phyloP scores from a whole-genome alignment of 2,113 vertebrate species.

The Vanacampus margaritifer region DNA sequence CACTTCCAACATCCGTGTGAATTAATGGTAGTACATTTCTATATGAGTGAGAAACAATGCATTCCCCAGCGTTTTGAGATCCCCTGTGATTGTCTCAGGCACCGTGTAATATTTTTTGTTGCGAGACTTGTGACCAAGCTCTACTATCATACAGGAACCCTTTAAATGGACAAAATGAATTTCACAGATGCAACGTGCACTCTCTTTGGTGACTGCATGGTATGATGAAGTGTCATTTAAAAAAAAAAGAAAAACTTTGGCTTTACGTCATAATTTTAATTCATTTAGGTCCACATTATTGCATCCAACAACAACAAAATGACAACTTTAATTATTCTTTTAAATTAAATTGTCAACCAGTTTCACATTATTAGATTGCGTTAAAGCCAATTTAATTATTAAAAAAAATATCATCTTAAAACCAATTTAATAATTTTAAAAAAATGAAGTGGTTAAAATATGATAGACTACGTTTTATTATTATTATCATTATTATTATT shows the following conservation, averaged over 20 bases:
- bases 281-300: not conserved
- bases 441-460: too few species aligned
- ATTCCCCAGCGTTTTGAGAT: slow-evolving; percentile 68
- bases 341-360: not conserved
- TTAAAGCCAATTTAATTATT: not conserved
- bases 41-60: slow-evolving; percentile 72
- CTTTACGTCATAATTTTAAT: too few species aligned
- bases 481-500: too few species aligned
- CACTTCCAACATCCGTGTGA: slow-evolving; percentile 74
- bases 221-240: not conserved
- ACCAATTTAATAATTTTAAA: too few species aligned
- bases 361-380: not conserved
- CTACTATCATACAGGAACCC: slow-evolving; percentile 79
- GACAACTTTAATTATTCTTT: too few species aligned
- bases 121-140: slow-evolving; percentile 79
- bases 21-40: slow-evolving; percentile 79
- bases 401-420: too few species aligned
- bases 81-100: slow-evolving; percentile 95
- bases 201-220: slow-evolving; percentile 22
- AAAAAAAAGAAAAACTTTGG: not conserved
- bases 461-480: too few species aligned
- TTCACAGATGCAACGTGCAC: slow-evolving; percentile 27
- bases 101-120: slow-evolving; percentile 75
- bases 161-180: slow-evolving; percentile 39
- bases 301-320: not conserved